Base-by-base conservation (phyloP, 2,797 vertebrate species). In the Megaceryle alcyon region DNA sequence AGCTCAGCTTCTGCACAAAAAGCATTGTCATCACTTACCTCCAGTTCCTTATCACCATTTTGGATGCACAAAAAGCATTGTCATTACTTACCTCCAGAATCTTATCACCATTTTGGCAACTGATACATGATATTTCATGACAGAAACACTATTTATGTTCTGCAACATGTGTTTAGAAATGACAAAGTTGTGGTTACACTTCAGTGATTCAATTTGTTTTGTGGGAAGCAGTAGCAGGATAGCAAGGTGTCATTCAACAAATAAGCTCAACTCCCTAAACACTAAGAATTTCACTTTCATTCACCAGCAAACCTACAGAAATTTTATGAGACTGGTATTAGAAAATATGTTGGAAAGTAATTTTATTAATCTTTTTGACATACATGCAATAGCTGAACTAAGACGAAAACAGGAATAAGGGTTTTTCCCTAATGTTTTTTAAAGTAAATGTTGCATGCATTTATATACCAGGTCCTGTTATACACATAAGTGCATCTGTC, bases 401-500 rank as follows among this genome's bases (percentile, higher is more conserved):
- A 82, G 28, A 57, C 22, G 22, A 91, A 44, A 22, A 48, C 5
- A 57, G 22, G 26, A 72, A 29, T 44, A 51, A 88, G 16, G 51
- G 21, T 14, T 12, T 9, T 79, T 75, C 26, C 16, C 18, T 51
- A 37, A 13, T 33, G 20, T 37, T 33, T 54, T 69, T 72, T 37
- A 11, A 44, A 66, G 21, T 61, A 73, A 66, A 44, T n/a, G 19
- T 25, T 87, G 16, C 8, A 26, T 72, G 15, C 15, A 12, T 70
- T 70, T 53, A 65, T 37, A 73, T 43, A 56, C 6, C 25, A 35
- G 8, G 17, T 44, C 19, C 12, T 82, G 25, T 17, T 10, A 13
- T 33, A 73, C 2, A 26, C 6, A 16, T n/a, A 12, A 51, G 12
- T 0, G 1, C 6, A 39, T 60, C 31, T 48, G 11, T 61, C 48